Conservation (phyloP, 2,113 vertebrate genomes). For the Coptodon bakossiorum region DNA sequence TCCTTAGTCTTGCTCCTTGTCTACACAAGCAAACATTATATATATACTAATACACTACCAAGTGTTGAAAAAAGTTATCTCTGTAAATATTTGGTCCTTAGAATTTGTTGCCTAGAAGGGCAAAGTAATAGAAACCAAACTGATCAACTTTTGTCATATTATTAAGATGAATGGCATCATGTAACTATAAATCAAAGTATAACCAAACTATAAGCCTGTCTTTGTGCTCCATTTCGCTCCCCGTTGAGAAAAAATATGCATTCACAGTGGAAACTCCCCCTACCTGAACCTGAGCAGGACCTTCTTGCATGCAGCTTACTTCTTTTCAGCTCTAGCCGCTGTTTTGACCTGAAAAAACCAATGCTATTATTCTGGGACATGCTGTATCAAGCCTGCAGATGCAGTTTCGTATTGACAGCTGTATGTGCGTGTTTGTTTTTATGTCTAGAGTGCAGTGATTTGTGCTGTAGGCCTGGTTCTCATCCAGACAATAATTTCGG, state of each 20-base stretch:
- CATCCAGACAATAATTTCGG: slow-evolving; percentile 39
- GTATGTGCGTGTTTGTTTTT: neutral
- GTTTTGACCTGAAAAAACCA: slow-evolving; percentile 4
- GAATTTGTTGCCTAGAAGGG: neutral
- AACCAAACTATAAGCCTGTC: neutral
- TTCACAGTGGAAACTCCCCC: neutral
- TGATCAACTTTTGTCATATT: neutral
- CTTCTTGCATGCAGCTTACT: neutral
- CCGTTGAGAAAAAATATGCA: neutral
- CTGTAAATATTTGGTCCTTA: neutral
- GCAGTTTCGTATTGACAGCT: slow-evolving; percentile 25
- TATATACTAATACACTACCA: neutral
- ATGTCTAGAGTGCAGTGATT: slow-evolving; percentile 30
- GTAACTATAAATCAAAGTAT: neutral
- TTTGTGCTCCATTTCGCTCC: neutral
- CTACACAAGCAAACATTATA: neutral
- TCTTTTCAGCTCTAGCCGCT: neutral
- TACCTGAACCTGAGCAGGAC: neutral
- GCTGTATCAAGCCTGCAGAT: slow-evolving; percentile 16
- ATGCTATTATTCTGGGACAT: neutral
- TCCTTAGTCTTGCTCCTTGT: neutral
- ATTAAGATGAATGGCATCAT: neutral
- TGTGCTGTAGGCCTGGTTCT: slow-evolving; percentile 30
- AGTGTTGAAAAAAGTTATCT: neutral
- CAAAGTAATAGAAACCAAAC: neutral